Evolutionary conservation across 2,113 vertebrate genomes (phyloP).

Genomic region (Xiphophorus hellerii): DNA sequence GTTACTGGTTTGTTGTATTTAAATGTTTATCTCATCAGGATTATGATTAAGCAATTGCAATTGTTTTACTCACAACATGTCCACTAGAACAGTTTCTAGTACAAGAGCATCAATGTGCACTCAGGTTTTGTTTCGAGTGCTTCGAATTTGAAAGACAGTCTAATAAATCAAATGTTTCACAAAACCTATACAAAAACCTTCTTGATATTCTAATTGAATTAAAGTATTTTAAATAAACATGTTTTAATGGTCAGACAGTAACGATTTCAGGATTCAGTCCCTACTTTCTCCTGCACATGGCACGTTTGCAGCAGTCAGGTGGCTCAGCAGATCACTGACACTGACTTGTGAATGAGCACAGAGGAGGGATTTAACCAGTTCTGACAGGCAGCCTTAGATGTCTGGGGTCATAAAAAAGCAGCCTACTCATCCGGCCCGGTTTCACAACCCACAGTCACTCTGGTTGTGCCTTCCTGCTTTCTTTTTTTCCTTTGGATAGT

Average conservation of each 20-base stretch:
- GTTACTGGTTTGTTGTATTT: no score
- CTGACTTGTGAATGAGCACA: conserved; percentile 53
- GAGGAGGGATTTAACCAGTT: conserved; percentile 27
- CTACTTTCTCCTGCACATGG: background rate
- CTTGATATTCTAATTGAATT: background rate
- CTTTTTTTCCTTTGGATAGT: conserved; percentile 13
- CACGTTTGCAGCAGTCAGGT: background rate
- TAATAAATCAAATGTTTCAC: no score
- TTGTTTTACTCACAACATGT: background rate
- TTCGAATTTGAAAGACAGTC: background rate
- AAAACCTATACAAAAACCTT: no score
- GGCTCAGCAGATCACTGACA: conserved; percentile 10
- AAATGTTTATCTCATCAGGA: no score
- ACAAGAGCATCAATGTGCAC: background rate
- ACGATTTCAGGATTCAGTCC: background rate
- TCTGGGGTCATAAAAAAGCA: conserved; percentile 35
- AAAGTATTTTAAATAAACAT: background rate
- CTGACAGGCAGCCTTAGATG: background rate
- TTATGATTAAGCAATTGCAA: no score
- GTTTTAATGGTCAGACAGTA: background rate
- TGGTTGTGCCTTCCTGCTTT: conserved; percentile 1
- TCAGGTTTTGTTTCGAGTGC: background rate
- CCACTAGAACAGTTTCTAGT: background rate
- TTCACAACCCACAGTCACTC: conserved; percentile 11
- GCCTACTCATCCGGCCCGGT: conserved; percentile 2